phyloP scores from a whole-genome alignment of 1,140 invertebrate genomes.

The Drosophila kepulauana region DNA sequence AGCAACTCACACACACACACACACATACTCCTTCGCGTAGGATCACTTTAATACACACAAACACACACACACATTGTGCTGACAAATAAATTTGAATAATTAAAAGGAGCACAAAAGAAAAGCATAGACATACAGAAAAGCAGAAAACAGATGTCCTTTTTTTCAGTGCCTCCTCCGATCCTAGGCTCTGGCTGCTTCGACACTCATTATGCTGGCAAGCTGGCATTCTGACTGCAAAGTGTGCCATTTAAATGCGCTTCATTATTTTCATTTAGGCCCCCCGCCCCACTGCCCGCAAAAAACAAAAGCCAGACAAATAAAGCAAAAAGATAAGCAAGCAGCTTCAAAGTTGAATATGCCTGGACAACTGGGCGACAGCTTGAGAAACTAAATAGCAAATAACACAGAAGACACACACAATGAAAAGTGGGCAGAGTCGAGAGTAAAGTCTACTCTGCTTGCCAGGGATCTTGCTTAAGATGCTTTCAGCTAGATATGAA shows the following conservation, averaged over 20 bases:
- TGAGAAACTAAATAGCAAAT: slow-evolving; percentile 68
- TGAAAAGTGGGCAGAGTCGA: slow-evolving; percentile 29
- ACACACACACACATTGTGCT: slow-evolving; percentile 54
- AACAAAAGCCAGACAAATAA: slow-evolving; percentile 68
- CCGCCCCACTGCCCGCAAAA: background rate
- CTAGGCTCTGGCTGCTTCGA: slow-evolving; percentile 1
- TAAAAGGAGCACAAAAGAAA: slow-evolving; percentile 65
- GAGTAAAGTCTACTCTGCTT: background rate
- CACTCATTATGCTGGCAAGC: slow-evolving; percentile 40
- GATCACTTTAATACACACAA: slow-evolving; percentile 13
- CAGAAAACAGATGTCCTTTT: slow-evolving; percentile 75
- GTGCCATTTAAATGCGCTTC: slow-evolving; percentile 63
- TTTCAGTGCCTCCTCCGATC: background rate
- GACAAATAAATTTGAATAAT: slow-evolving; percentile 83
- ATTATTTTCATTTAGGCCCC: slow-evolving; percentile 52
- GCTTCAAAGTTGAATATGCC: slow-evolving; percentile 8
- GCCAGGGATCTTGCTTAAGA: slow-evolving; percentile 27
- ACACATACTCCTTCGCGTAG: background rate
- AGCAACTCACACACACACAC: background rate
- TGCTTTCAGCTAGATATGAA: slow-evolving; percentile 26
- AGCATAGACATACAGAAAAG: slow-evolving; percentile 32
- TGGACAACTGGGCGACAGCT: slow-evolving; percentile 62
- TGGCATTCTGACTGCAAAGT: slow-evolving; percentile 18
- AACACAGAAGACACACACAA: slow-evolving; percentile 18
- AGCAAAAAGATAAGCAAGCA: slow-evolving; percentile 76